Conservation (phyloP, 2,113 vertebrate genomes). For the Panthera uncia region DNA sequence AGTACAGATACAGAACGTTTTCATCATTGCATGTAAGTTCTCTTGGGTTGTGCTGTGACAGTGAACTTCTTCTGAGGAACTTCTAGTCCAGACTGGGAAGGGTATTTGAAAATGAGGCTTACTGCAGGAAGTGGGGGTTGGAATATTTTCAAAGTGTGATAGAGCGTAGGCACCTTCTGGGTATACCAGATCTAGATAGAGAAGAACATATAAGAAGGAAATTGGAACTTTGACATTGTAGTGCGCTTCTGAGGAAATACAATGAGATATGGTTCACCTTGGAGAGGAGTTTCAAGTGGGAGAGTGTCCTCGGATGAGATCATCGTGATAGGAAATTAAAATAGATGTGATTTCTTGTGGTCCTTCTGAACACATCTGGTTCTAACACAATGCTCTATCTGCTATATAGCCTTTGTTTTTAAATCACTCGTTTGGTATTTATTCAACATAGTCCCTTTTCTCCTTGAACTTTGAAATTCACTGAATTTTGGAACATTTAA, state of each 20-base stretch:
- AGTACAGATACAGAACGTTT: background rate
- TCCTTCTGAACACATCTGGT: background rate
- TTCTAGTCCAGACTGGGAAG: background rate
- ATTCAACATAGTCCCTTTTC: background rate
- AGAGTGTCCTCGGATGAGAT: background rate
- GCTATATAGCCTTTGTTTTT: background rate
- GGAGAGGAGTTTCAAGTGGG: background rate
- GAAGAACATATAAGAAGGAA: background rate
- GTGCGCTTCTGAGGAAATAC: background rate
- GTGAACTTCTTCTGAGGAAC: background rate
- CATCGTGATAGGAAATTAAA: background rate
- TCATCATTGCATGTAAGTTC: background rate
- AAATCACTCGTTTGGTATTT: background rate
- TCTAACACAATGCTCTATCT: background rate
- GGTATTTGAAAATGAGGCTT: background rate
- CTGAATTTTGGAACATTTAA: background rate
- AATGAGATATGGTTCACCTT: background rate
- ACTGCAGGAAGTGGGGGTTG: background rate
- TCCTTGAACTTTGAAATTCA: background rate
- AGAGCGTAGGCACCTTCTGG: background rate
- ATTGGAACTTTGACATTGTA: background rate
- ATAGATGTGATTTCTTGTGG: background rate
- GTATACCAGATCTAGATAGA: background rate
- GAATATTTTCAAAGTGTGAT: background rate
- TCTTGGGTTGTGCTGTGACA: background rate